phyloP scores from a whole-genome alignment of 92 coral and sea anemone species.

The Porites rus region DNA sequence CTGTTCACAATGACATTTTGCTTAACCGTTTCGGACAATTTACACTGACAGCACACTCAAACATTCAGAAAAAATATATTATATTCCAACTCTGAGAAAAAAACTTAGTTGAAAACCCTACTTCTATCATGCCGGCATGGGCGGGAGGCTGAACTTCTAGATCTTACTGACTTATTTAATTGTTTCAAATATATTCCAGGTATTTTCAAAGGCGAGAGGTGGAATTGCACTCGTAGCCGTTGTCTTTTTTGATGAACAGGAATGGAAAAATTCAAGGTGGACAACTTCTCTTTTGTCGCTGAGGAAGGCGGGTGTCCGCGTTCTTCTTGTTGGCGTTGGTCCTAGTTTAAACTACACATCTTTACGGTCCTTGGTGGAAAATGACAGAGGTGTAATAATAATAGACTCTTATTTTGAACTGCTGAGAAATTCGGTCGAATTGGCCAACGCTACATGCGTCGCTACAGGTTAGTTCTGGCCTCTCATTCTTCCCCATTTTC shows the following conservation, averaged over 20 bases:
- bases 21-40: no score
- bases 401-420: not conserved
- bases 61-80: no score
- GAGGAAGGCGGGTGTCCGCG: conserved; percentile 23
- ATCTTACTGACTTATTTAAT: no score
- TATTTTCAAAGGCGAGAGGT: conserved; percentile 31
- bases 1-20: no score
- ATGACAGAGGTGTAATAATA: conserved; percentile 8
- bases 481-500: not conserved
- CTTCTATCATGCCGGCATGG: no score
- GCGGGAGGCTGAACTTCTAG: no score
- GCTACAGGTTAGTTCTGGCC: conserved; percentile 22
- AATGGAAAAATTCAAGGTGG: not conserved
- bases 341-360: not conserved
- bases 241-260: conserved; percentile 27
- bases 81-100: no score
- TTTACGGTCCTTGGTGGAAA: conserved; percentile 15
- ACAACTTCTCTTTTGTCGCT: conserved; percentile 12
- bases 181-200: not conserved
- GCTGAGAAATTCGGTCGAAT: conserved; percentile 23
- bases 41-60: no score
- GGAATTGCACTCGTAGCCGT: conserved; percentile 44
- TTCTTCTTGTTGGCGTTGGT: conserved; percentile 30
- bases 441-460: conserved; percentile 31
- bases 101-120: no score